Base-by-base conservation (phyloP, 2,797 vertebrate genomes). In the Pangasius macronema region DNA sequence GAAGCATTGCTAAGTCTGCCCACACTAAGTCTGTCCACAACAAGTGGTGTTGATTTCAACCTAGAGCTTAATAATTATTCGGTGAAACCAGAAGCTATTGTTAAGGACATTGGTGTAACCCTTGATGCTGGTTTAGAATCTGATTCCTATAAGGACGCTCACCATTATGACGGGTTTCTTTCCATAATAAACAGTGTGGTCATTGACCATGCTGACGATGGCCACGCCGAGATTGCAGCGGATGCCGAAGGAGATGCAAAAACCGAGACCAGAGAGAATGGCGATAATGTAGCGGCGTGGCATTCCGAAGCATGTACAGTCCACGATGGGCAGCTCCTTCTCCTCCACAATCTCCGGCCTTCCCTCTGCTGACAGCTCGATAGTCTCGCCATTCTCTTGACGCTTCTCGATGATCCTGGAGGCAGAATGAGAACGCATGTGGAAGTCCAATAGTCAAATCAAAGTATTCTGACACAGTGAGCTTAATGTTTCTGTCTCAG, bases 221-320 rank as follows among this genome's bases (percentile, higher is more conserved):
- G 97, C 97, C 91, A 98, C 97, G 0, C 97, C 98, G 91, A 98
- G 94, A 94, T 99, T 99, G 92, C 98, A 99, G 87, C 98, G 95
- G 94, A 99, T 99, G 61, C 98, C 97, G n/a, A 99, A 99, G 59
- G 97, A 98, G 94, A 99, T 99, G 93, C 98, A 99, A 94, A 99
- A 99, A 3, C 98, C 98, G 82, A 98, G 93, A 13, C 97, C 98
- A 2, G 97, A 98, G 90, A 99, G 97, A 88, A 99, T 95, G 91
- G 98, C 98, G 79, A 99, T 98, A 89, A 98, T 97, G 92, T 98
- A 98, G 27, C 98, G 97, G 39, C 97, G 96, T 0, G 97, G 98
- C 75, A 98, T 85, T n/a, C 98, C 98, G 0, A 96, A 98, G 92
- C 97, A 99, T 1, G 97, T 98, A 90, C 98, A 99, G 93, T 99